Conservation (phyloP, 2,113 vertebrate species). For the Dromas ardeola region DNA sequence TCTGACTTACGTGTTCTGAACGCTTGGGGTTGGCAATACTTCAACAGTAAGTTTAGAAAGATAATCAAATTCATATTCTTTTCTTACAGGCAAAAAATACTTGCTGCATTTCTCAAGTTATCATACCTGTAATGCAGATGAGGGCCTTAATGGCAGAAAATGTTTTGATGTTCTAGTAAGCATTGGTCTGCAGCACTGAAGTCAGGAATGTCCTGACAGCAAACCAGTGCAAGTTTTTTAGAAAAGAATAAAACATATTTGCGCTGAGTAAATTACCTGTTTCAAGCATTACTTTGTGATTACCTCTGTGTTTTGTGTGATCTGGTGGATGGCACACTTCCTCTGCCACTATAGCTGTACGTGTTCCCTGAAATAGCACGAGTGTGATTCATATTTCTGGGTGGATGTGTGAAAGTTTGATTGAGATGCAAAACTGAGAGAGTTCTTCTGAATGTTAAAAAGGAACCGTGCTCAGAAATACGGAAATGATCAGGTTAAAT, state of each 20-base stretch:
- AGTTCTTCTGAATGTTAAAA: constrained; percentile 42
- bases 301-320: neutral
- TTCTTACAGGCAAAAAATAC: neutral
- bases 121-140: neutral
- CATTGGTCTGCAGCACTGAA: neutral
- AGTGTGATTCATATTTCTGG: constrained; percentile 57
- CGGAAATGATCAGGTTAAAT: neutral
- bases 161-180: neutral
- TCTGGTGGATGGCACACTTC: neutral
- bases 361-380: constrained; percentile 24
- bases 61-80: neutral
- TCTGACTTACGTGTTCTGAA: neutral
- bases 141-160: neutral
- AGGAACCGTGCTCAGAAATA: neutral
- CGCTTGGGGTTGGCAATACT: neutral
- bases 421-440: constrained; percentile 39
- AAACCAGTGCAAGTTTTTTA: neutral
- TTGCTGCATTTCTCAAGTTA: neutral
- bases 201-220: neutral
- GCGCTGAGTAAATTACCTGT: neutral
- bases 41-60: neutral
- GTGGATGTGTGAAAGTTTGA: constrained; percentile 54
- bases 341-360: neutral
- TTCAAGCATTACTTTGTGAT: neutral
- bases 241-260: neutral